These are phyloP conservation scores for Paratrypauchen microcephalus DNA, from an alignment of 2,797 vertebrate species.

Conservation along the genomic window DNA sequence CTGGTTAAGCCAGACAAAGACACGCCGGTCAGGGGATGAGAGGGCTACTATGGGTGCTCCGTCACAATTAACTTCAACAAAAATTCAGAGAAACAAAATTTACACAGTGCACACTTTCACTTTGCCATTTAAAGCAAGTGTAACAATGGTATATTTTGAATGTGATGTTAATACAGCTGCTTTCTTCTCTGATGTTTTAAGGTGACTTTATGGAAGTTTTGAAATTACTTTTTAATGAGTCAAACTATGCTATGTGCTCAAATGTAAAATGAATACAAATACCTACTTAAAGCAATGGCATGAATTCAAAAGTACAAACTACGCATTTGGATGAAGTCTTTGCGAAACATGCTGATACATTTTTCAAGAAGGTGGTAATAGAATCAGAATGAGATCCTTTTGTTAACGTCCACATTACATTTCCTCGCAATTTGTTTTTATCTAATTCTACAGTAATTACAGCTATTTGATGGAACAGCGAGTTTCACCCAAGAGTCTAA, in stretches of 20 bases:
- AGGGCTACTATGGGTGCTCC: no score
- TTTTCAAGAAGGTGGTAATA: constrained; percentile 2
- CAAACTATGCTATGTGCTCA: background rate
- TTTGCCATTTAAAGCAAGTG: background rate
- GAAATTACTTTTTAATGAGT: constrained; percentile 6
- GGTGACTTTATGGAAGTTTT: background rate
- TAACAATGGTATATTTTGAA: background rate
- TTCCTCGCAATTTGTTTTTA: constrained; percentile 28
- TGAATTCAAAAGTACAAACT: background rate
- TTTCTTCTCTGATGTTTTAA: background rate
- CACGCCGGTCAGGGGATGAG: no score
- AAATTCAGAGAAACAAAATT: background rate
- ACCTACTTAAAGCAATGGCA: background rate
- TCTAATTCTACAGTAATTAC: constrained; percentile 36
- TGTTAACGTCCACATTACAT: constrained; percentile 11
- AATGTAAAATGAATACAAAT: background rate
- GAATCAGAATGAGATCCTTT: constrained; percentile 1
- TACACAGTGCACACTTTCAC: background rate
- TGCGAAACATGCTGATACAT: background rate
- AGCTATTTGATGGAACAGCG: constrained; percentile 18
- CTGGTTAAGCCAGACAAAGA: no score
- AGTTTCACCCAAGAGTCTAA: constrained; percentile 26
- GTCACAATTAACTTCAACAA: no score
- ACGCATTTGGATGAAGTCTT: background rate
- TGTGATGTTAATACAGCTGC: background rate